These are phyloP conservation scores for Eulemur rubriventer DNA, from an alignment of 2,797 vertebrate genomes.

Conservation along the genomic window DNA sequence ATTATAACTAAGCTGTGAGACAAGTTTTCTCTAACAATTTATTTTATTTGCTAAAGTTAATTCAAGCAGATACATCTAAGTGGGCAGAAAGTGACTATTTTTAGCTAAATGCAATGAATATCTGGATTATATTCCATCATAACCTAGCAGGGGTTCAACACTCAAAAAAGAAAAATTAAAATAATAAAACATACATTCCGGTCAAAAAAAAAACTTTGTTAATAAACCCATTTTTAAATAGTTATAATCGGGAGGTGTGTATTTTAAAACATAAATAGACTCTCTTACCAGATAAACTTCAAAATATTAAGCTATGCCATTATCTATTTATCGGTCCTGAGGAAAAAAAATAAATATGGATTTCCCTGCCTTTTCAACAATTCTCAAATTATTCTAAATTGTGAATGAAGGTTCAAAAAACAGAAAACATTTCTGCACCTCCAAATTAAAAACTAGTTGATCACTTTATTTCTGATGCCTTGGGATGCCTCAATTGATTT, in stretches of 20 bases:
- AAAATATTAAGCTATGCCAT: background rate
- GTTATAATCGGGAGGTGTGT: background rate
- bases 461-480: background rate
- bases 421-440: background rate
- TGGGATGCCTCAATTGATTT: background rate
- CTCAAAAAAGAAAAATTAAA: background rate
- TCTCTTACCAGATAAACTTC: background rate
- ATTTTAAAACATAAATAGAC: background rate
- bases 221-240: background rate
- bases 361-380: background rate
- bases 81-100: background rate
- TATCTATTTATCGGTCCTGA: background rate
- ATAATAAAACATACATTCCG: background rate
- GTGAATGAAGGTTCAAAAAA: background rate
- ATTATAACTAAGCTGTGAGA: background rate
- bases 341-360: background rate
- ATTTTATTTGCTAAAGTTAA: background rate
- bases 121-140: background rate
- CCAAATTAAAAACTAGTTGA: background rate
- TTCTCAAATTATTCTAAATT: background rate
- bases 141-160: background rate
- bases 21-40: background rate
- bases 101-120: background rate
- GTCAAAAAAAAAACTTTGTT: background rate
- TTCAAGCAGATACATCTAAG: background rate